Evolutionary conservation across 2,797 vertebrate species (phyloP), one percentile per base, ranked within the genome.

Genomic region (Sebastes umbrosus): DNA sequence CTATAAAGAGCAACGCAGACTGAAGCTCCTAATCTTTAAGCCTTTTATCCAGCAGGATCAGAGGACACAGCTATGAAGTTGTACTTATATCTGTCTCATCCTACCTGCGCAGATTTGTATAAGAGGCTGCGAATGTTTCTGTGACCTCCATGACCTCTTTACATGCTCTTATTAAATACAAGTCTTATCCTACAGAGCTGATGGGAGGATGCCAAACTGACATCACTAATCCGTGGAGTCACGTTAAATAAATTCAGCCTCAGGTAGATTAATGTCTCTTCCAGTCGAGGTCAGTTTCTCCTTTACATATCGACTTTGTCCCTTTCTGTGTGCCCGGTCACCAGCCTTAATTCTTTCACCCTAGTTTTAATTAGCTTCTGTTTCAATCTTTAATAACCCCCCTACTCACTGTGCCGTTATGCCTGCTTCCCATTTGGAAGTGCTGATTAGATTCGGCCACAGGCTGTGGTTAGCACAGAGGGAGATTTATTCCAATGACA

Each of bases 341-440:
- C 73, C 70, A 70, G 64, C 72, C 58, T 81, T 66, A 72, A 82
- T 71, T 87, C 65, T 83, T 86, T 82, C 59, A 71, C 78, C 39
- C 59, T 1, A 0, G 63, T 69, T 91, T 92, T 93, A 93, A 94
- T 93, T 91, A 92, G 84, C 76, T 34, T 54, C 57, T 50, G 64
- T 88, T 90, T 92, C 16, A 88, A 84, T 94, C 90, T 94, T 93
- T 92, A 87, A 93, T 88, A 88, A 86, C 75, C 83, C 71, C 72
- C 72, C 58, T 52, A 34, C 70, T 75, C 77, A 69, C 75, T 75
- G 32, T 69, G 77, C 85, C 69, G 27, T 75, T 74, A 72, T 63
- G 76, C 79, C 77, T 79, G 65, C 57, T 70, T 84, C 72, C 80
- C 59, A 75, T 90, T 92, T 87, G 76, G 76, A 90, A 59, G 77